Evolutionary conservation across 1,140 invertebrate species (phyloP).

Genomic region (Antheraea pernyi): DNA sequence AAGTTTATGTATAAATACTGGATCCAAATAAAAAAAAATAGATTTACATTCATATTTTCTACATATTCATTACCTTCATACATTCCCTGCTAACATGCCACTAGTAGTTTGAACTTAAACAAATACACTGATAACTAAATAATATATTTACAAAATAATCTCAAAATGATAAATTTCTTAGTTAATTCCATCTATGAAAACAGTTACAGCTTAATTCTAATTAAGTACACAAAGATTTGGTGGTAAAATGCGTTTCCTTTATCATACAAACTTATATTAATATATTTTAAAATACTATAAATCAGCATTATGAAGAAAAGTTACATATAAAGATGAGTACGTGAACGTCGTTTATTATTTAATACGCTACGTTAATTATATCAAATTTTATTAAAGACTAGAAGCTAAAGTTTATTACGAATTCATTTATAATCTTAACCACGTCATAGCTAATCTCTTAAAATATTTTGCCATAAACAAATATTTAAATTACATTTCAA

Average conservation of each 20-base stretch:
- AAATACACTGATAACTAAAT: background rate
- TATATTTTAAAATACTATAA: conserved; percentile 12
- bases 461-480: conserved; percentile 1
- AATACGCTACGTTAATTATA: background rate
- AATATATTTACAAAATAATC: conserved; percentile 30
- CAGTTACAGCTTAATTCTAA: conserved; percentile 10
- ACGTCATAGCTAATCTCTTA: conserved; percentile 21
- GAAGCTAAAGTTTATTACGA: background rate
- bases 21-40: no score
- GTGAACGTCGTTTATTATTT: background rate
- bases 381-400: background rate
- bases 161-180: conserved; percentile 17
- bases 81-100: no score
- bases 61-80: no score
- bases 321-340: background rate
- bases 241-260: conserved; percentile 38
- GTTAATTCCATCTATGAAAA: background rate
- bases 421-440: conserved; percentile 1
- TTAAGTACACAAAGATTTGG: conserved; percentile 58
- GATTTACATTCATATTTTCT: no score
- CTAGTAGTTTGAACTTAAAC: no score
- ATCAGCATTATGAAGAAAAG: background rate
- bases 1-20: no score
- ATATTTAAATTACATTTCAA: conserved; percentile 16
- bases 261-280: conserved; percentile 26